These are phyloP conservation scores for Chelonus insularis DNA, from an alignment of 1,140 invertebrate genomes.

Conservation along the genomic window DNA sequence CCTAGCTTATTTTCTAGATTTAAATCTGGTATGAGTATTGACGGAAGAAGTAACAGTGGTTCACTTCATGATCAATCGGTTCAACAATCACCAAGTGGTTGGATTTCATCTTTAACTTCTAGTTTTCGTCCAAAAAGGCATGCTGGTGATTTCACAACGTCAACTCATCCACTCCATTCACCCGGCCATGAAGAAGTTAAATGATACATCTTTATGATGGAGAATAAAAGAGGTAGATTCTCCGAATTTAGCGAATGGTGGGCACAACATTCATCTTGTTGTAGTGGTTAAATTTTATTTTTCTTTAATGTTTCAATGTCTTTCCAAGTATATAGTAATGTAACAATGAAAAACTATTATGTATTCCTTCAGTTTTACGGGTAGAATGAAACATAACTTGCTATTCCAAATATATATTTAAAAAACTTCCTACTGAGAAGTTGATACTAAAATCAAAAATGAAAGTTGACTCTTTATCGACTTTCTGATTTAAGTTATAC, in stretches of 20 bases:
- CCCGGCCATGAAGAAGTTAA: constrained; percentile 49
- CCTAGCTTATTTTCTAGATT: constrained; percentile 52
- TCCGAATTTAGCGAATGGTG: constrained; percentile 43
- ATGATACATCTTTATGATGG: constrained; percentile 48
- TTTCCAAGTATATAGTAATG: no score
- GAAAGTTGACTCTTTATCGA: no score
- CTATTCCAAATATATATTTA: not conserved
- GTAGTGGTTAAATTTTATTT: constrained; percentile 30
- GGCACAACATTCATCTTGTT: constrained; percentile 50
- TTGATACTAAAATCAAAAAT: no score
- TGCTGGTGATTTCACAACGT: constrained; percentile 31
- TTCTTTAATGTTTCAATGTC: not conserved
- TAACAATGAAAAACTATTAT: no score
- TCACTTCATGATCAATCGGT: constrained; percentile 49
- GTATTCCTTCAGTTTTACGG: no score
- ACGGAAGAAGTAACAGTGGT: constrained; percentile 55
- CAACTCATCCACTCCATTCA: constrained; percentile 37
- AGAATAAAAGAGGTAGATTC: constrained; percentile 34
- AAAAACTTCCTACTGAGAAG: no score
- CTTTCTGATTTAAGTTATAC: no score
- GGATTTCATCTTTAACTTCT: constrained; percentile 56
- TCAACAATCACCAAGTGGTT: constrained; percentile 45
- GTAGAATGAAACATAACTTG: constrained; percentile 21
- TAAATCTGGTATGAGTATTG: constrained; percentile 56
- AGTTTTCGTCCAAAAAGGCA: constrained; percentile 54